A percentile compares a stretch with the other conserved stretches of the same genome.
Evolutionary conservation across 2,113 vertebrate genomes (phyloP).

Genomic region (Tiliqua scincoides): DNA sequence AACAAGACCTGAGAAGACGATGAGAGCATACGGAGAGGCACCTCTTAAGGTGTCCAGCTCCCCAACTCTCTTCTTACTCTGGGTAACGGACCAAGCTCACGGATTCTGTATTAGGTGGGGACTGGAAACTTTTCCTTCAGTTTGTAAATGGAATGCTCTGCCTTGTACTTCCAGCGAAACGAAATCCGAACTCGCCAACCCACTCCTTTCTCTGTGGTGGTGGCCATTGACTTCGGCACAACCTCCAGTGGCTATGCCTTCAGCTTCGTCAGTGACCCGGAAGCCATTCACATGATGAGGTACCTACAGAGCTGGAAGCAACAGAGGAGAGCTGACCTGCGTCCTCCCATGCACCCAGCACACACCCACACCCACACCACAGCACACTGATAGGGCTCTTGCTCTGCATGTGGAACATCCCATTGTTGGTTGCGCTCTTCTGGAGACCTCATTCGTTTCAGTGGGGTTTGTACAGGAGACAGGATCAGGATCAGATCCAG

Average conservation of each 20-base stretch:
- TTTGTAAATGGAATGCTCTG: background rate
- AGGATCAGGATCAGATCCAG: no score
- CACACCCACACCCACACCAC: background rate
- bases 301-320: conserved; percentile 41
- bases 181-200: conserved; percentile 74
- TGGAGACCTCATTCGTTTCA: no score
- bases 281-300: conserved; percentile 98
- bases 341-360: background rate
- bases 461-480: no score
- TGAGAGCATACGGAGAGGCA: no score
- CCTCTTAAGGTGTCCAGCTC: no score
- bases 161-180: conserved; percentile 74
- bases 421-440: no score
- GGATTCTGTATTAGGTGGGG: no score
- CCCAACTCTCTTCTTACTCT: background rate
- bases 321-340: background rate
- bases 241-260: conserved; percentile 96
- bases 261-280: conserved; percentile 91
- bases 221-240: conserved; percentile 95
- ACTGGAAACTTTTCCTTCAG: rapidly evolving
- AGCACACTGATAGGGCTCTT: background rate
- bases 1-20: no score
- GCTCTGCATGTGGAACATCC: background rate
- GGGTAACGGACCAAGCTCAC: background rate
- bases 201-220: conserved; percentile 85